phyloP scores from a whole-genome alignment of 2,797 vertebrate genomes.

The Aeoliscus strigatus region DNA sequence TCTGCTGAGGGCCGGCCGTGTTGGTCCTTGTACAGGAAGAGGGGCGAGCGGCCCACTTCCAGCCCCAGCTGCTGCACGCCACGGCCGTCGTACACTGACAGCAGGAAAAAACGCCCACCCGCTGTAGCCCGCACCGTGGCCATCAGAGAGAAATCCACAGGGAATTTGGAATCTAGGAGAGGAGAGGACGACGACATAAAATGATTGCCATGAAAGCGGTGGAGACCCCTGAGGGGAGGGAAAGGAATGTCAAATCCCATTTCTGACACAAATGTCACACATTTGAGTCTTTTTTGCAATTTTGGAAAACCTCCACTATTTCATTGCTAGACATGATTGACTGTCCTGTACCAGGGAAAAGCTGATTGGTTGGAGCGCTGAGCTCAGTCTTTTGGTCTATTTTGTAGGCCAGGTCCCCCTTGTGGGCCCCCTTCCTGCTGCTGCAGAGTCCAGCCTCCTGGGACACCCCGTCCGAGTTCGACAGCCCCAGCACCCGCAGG shows the following conservation, averaged over 20 bases:
- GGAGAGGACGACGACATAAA: constrained; percentile 2
- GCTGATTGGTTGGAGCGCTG: constrained; percentile 78
- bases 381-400: constrained; percentile 79
- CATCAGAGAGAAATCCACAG: constrained; percentile 85
- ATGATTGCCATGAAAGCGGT: constrained; percentile 26
- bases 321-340: background rate
- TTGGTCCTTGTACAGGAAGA: constrained; percentile 85
- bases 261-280: constrained; percentile 13
- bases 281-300: constrained; percentile 13
- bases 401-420: constrained; percentile 79
- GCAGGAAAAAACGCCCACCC: constrained; percentile 77
- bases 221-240: constrained; percentile 3
- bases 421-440: constrained; percentile 67
- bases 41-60: constrained; percentile 78
- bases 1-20: constrained; percentile 73
- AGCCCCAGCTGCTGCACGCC: constrained; percentile 85
- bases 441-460: constrained; percentile 81
- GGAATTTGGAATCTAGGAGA: constrained; percentile 77
- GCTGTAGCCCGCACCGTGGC: constrained; percentile 78
- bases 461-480: constrained; percentile 75
- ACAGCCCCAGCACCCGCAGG: constrained; percentile 75
- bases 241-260: constrained; percentile 26
- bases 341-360: constrained; percentile 79
- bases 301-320: constrained; percentile 10
- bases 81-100: constrained; percentile 82